These are phyloP conservation scores for Heliconius melpomene DNA, from an alignment of 1,140 invertebrate genomes.

Conservation along the genomic window DNA sequence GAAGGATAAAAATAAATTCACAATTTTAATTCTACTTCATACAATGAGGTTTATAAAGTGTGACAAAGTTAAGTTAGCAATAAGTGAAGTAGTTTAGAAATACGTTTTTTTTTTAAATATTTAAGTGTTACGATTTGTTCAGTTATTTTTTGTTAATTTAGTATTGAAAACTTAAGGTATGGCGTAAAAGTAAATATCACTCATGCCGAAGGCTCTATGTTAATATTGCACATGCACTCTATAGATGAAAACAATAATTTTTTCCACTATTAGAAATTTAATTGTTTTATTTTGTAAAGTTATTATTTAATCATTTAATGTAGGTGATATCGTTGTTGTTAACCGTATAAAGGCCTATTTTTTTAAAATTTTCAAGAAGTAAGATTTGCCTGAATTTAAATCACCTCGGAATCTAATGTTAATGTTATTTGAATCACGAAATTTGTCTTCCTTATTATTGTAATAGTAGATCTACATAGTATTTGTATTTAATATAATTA, in stretches of 20 bases:
- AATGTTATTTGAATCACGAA: not conserved
- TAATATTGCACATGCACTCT: constrained; percentile 18
- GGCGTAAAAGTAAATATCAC: not conserved
- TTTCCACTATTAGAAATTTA: not conserved
- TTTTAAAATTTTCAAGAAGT: not conserved
- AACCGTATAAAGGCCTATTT: not conserved
- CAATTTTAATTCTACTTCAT: not conserved
- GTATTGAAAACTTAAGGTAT: not conserved
- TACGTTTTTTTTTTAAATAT: not conserved
- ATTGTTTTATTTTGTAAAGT: not conserved
- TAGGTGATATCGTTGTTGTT: not conserved
- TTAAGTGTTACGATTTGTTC: not conserved
- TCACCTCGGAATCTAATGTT: not conserved
- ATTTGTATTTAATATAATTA: not conserved
- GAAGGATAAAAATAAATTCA: constrained; percentile 23
- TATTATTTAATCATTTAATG: not conserved
- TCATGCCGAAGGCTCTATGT: constrained; percentile 10
- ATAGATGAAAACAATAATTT: not conserved
- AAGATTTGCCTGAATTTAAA: not conserved
- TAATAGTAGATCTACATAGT: not conserved
- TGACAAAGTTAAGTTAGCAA: not conserved
- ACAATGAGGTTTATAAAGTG: constrained; percentile 5
- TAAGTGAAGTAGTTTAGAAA: not conserved
- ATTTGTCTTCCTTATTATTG: not conserved
- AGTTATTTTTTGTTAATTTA: not conserved